These are phyloP conservation scores for Dusona sp. DNA, from an alignment of 2,888 invertebrate genomes.

Conservation along the genomic window DNA sequence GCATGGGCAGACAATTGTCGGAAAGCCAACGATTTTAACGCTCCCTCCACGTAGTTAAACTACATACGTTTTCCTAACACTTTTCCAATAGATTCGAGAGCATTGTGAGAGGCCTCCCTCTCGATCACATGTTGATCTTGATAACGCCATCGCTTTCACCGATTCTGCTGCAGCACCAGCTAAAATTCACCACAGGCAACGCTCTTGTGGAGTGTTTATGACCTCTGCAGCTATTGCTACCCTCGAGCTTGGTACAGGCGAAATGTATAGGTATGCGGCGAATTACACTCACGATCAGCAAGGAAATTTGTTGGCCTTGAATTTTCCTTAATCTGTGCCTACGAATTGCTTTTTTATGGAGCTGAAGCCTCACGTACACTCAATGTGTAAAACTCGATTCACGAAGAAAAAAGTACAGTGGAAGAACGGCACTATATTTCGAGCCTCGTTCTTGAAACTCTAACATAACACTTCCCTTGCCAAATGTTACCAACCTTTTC, in stretches of 20 bases:
- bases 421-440: background rate
- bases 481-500: background rate
- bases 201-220: conserved; percentile 52
- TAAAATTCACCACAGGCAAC: conserved; percentile 54
- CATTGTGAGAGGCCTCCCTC: conserved; percentile 44
- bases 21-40: conserved; percentile 4
- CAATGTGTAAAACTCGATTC: background rate
- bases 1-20: background rate
- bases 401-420: conserved; percentile 26
- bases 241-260: conserved; percentile 29
- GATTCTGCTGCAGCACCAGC: conserved; percentile 36
- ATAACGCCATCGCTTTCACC: conserved; percentile 65
- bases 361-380: conserved; percentile 18
- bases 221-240: conserved; percentile 36
- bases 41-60: conserved; percentile 4
- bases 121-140: conserved; percentile 72
- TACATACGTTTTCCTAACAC: conserved; percentile 36
- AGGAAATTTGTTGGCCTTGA: conserved; percentile 64
- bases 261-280: conserved; percentile 25
- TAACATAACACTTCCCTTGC: background rate
- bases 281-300: conserved; percentile 65
- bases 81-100: conserved; percentile 46
- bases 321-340: conserved; percentile 58
- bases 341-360: conserved; percentile 33
- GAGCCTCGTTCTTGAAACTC: background rate